Conservation (phyloP, 2,113 vertebrate genomes). For the Tachysurus vachellii region DNA sequence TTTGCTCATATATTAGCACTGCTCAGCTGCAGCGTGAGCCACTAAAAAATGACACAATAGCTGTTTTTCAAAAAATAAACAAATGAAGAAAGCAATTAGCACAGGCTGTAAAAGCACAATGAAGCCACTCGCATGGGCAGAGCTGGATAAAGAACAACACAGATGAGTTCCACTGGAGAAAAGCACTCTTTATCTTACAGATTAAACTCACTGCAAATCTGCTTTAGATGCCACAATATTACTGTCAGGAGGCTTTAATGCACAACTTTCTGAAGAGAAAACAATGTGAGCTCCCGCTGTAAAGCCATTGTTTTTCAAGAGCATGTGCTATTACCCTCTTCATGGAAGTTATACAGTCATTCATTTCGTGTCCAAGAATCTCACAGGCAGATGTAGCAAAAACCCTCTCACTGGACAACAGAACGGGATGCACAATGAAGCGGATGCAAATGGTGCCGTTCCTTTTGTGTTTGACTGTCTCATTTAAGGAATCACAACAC, state of each 20-base stretch:
- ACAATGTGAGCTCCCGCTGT: slow-evolving; percentile 70
- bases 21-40: slow-evolving; percentile 30
- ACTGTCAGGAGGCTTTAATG: slow-evolving; percentile 73
- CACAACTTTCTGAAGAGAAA: slow-evolving; percentile 70
- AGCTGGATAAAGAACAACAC: slow-evolving; percentile 40
- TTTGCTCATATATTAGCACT: slow-evolving; percentile 32
- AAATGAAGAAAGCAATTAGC: slow-evolving; percentile 53
- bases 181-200: slow-evolving; percentile 68
- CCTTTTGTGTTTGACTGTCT: slow-evolving; percentile 71
- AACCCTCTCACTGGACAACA: slow-evolving; percentile 61
- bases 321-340: slow-evolving; percentile 70
- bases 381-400: slow-evolving; percentile 66
- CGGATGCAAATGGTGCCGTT: slow-evolving; percentile 68
- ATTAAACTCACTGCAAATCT: slow-evolving; percentile 73
- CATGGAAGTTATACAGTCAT: slow-evolving; percentile 73
- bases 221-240: slow-evolving; percentile 75
- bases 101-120: slow-evolving; percentile 37
- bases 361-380: slow-evolving; percentile 71
- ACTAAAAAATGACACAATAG: slow-evolving; percentile 37
- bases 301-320: slow-evolving; percentile 61
- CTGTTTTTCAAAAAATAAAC: slow-evolving; percentile 44
- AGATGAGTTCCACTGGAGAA: slow-evolving; percentile 64
- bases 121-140: slow-evolving; percentile 20
- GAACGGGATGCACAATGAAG: slow-evolving; percentile 48
- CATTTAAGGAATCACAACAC: slow-evolving; percentile 70